phyloP scores from a whole-genome alignment of 1,140 invertebrate species.

The Campoletis sonorensis region DNA sequence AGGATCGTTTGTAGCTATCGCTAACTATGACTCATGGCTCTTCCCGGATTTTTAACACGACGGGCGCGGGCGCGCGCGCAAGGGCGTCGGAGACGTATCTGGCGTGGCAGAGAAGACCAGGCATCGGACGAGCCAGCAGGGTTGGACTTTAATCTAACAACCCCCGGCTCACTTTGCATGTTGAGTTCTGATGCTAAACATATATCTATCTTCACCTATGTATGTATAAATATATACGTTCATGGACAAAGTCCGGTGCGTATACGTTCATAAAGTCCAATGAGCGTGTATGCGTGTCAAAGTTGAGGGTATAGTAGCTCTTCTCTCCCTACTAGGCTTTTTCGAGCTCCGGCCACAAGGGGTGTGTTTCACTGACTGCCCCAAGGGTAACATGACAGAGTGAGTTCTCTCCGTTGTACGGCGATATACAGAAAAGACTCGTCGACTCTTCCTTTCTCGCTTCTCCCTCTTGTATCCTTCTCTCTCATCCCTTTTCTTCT shows the following conservation, averaged over 20 bases:
- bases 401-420: constrained; percentile 7
- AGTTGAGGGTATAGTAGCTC: not conserved
- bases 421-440: not conserved
- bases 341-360: constrained; percentile 47
- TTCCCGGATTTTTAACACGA: constrained; percentile 51
- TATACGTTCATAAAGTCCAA: not conserved
- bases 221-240: not conserved
- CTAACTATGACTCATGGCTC: constrained; percentile 51
- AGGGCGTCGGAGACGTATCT: constrained; percentile 48
- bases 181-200: not conserved
- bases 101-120: not conserved
- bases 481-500: too few species aligned
- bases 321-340: constrained; percentile 37
- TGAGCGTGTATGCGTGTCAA: not conserved
- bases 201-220: not conserved
- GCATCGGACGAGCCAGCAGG: constrained; percentile 56
- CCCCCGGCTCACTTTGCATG: constrained; percentile 61
- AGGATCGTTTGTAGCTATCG: constrained; percentile 24
- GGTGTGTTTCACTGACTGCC: constrained; percentile 46
- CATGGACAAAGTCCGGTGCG: not conserved
- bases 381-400: constrained; percentile 44
- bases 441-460: not conserved
- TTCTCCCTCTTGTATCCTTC: not conserved
- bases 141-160: constrained; percentile 70
- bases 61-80: not conserved